phyloP scores from a whole-genome alignment of 1,140 invertebrate species.

The Rhagoletis pomonella region DNA sequence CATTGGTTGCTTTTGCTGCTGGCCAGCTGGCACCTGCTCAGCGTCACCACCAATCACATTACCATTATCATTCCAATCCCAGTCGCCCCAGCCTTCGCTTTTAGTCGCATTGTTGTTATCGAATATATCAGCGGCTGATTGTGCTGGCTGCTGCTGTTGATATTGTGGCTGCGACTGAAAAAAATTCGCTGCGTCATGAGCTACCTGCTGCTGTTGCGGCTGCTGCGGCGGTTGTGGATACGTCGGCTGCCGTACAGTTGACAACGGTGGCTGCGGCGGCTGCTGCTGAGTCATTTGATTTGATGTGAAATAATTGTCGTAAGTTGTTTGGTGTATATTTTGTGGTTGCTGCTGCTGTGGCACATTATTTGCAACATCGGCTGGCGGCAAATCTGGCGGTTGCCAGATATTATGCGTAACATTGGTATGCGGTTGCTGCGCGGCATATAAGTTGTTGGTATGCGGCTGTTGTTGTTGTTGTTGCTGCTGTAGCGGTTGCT shows the following conservation, averaged over 20 bases:
- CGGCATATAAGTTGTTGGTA: slow-evolving; percentile 1
- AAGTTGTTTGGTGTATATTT: slow-evolving; percentile 22
- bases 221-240: slow-evolving; percentile 30
- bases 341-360: slow-evolving; percentile 18
- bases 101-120: slow-evolving; percentile 62
- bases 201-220: background rate
- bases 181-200: slow-evolving; percentile 2
- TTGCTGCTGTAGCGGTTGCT: slow-evolving; percentile 29
- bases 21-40: background rate
- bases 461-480: slow-evolving; percentile 50
- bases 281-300: slow-evolving; percentile 15
- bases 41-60: slow-evolving; percentile 32
- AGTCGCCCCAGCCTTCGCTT: slow-evolving; percentile 72
- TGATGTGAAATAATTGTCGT: slow-evolving; percentile 46
- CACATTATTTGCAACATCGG: background rate
- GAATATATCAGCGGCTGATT: slow-evolving; percentile 56
- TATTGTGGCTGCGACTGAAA: slow-evolving; percentile 55
- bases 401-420: slow-evolving; percentile 46
- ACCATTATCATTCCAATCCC: slow-evolving; percentile 71
- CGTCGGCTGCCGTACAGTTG: slow-evolving; percentile 52
- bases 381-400: background rate
- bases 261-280: slow-evolving; percentile 53
- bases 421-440: slow-evolving; percentile 27
- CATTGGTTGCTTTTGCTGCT: slow-evolving; percentile 5
- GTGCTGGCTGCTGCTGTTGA: slow-evolving; percentile 57